A percentile compares a stretch with the other conserved stretches of the same genome.
These are phyloP conservation scores for Ichneumon xanthorius DNA, from an alignment of 2,888 invertebrate species.

Conservation along the genomic window DNA sequence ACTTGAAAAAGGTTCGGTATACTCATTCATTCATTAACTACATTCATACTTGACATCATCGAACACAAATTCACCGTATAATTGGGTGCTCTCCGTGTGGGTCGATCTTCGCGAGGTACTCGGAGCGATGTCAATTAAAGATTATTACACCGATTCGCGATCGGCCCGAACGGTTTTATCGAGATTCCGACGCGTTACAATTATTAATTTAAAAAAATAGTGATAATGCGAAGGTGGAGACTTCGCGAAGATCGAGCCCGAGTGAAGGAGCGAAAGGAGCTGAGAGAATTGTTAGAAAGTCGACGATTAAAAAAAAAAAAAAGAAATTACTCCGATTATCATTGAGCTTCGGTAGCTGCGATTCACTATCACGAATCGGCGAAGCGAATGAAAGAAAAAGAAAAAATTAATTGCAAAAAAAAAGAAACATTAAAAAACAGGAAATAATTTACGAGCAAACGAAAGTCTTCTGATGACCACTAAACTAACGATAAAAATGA, in stretches of 20 bases:
- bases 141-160: slow-evolving; percentile 36
- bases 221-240: slow-evolving; percentile 39
- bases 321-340: slow-evolving; percentile 37
- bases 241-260: slow-evolving; percentile 29
- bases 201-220: slow-evolving; percentile 10
- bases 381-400: background rate
- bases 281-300: slow-evolving; percentile 22
- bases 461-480: slow-evolving; percentile 53
- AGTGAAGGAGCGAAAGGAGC: slow-evolving; percentile 6
- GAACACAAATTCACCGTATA: slow-evolving; percentile 18
- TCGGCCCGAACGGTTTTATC: slow-evolving; percentile 12
- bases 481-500: slow-evolving; percentile 41
- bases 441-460: background rate
- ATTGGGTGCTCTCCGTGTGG: slow-evolving; percentile 16
- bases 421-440: background rate
- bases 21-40: slow-evolving; percentile 71
- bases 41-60: slow-evolving; percentile 59
- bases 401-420: background rate
- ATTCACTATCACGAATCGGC: slow-evolving; percentile 34
- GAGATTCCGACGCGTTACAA: slow-evolving; percentile 13
- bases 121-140: slow-evolving; percentile 63
- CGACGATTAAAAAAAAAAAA: background rate
- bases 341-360: slow-evolving; percentile 39
- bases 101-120: slow-evolving; percentile 57
- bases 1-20: slow-evolving; percentile 85